A percentile compares a stretch with the other conserved stretches of the same genome.
These are phyloP conservation scores for Zaprionus lineosus DNA, from an alignment of 2,888 invertebrate genomes.

Conservation along the genomic window DNA sequence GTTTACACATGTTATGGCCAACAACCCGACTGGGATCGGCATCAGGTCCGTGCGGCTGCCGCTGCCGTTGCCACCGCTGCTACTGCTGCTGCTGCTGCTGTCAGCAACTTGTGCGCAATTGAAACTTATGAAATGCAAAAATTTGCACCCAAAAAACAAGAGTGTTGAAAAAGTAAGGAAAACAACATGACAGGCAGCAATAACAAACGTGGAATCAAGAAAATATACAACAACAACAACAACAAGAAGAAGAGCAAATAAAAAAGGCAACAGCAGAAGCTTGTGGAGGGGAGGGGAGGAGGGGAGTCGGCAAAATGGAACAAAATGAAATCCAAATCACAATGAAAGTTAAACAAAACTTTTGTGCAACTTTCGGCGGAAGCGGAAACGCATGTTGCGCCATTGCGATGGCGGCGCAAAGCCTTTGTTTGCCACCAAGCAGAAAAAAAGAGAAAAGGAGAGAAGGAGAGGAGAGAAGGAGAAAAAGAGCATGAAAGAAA, in stretches of 20 bases:
- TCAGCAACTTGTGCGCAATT: constrained; percentile 75
- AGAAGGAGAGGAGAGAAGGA: neutral
- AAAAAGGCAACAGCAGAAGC: too few species aligned
- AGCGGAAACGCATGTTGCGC: constrained; percentile 69
- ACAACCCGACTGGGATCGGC: constrained; percentile 44
- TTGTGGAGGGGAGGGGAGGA: too few species aligned
- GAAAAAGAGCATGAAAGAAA: constrained; percentile 9
- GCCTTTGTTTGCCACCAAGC: constrained; percentile 43
- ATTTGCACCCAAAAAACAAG: constrained; percentile 28
- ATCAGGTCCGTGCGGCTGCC: constrained; percentile 1
- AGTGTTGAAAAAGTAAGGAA: constrained; percentile 4
- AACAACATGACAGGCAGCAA: constrained; percentile 39
- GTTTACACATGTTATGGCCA: constrained; percentile 73
- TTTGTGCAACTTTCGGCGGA: constrained; percentile 52
- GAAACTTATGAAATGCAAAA: constrained; percentile 73
- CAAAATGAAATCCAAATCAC: constrained; percentile 41
- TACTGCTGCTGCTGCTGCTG: constrained; percentile 46
- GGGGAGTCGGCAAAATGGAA: too few species aligned
- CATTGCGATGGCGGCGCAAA: constrained; percentile 46
- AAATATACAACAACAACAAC: constrained; percentile 7
- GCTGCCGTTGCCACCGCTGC: too few species aligned
- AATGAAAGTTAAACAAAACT: constrained; percentile 74
- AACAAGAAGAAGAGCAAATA: constrained; percentile 1
- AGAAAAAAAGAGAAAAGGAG: constrained; percentile 7
- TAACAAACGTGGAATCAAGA: constrained; percentile 58